Conservation (phyloP, 2,797 vertebrate genomes). For the Ciconia nigra region DNA sequence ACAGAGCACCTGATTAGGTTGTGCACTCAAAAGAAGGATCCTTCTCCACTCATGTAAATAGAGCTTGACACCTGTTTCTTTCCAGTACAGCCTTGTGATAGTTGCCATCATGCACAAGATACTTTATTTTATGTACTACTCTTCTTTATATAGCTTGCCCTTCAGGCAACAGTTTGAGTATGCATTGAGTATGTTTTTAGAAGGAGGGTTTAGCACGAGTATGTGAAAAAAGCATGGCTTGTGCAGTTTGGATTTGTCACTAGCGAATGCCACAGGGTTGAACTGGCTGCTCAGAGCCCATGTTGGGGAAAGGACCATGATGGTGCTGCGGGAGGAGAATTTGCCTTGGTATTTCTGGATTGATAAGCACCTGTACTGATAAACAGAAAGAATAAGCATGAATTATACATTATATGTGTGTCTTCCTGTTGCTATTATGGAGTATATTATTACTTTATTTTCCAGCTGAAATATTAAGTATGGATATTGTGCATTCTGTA, state of each 20-base stretch:
- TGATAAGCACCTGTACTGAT: neutral
- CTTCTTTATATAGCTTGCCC: neutral
- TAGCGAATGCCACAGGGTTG: neutral
- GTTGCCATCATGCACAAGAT: neutral
- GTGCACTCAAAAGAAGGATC: neutral
- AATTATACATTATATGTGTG: neutral
- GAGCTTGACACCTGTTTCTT: neutral
- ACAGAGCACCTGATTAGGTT: no score
- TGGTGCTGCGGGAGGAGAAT: neutral
- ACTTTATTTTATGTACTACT: neutral
- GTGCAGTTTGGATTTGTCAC: neutral
- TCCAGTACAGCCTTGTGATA: accelerated
- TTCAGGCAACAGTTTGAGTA: neutral
- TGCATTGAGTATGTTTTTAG: neutral
- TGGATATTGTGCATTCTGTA: neutral
- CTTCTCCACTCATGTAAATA: accelerated
- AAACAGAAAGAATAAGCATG: neutral
- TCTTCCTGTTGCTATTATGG: neutral
- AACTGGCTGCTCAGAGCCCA: neutral
- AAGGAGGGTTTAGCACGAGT: neutral
- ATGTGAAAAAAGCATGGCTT: neutral
- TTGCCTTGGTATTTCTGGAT: neutral
- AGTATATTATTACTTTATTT: neutral
- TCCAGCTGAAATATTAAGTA: neutral
- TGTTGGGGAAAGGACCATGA: accelerated